These are phyloP conservation scores for Cervus canadensis DNA, from an alignment of 2,113 vertebrate genomes.

Conservation along the genomic window DNA sequence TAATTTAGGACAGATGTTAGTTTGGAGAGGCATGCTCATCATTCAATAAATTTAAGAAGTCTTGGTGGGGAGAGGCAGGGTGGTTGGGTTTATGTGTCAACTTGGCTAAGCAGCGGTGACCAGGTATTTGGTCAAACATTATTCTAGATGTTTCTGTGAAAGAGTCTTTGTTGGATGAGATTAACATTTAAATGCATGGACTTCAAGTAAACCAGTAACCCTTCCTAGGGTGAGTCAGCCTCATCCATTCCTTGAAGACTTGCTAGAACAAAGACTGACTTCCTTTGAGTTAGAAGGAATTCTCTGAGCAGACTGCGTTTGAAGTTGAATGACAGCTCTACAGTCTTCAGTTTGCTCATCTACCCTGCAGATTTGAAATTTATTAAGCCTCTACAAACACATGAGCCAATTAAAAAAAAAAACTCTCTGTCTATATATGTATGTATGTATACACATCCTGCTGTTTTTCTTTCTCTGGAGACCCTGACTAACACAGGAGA, in stretches of 20 bases:
- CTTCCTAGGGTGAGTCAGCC: not conserved
- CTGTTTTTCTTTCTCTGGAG: not conserved
- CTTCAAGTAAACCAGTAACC: not conserved
- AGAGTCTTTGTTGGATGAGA: not conserved
- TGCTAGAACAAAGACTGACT: not conserved
- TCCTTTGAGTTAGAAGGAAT: not conserved
- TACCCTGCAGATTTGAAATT: not conserved
- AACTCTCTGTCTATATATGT: rapidly evolving
- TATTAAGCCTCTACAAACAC: not conserved
- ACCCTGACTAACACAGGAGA: not conserved
- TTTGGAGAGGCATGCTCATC: not conserved
- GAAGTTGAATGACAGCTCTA: not conserved
- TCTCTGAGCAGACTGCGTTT: not conserved
- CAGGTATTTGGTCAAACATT: not conserved
- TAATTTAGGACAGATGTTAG: not conserved
- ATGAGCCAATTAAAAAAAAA: not conserved
- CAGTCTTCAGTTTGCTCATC: not conserved
- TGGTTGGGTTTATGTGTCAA: not conserved
- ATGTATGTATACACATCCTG: not conserved
- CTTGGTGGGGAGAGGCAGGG: not conserved
- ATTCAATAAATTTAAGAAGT: not conserved
- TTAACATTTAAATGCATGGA: not conserved
- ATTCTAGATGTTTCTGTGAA: not conserved
- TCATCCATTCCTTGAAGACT: not conserved
- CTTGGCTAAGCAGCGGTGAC: not conserved